Evolutionary conservation across 2,113 vertebrate genomes (phyloP).

Genomic region (Xenotilapia leptura): DNA sequence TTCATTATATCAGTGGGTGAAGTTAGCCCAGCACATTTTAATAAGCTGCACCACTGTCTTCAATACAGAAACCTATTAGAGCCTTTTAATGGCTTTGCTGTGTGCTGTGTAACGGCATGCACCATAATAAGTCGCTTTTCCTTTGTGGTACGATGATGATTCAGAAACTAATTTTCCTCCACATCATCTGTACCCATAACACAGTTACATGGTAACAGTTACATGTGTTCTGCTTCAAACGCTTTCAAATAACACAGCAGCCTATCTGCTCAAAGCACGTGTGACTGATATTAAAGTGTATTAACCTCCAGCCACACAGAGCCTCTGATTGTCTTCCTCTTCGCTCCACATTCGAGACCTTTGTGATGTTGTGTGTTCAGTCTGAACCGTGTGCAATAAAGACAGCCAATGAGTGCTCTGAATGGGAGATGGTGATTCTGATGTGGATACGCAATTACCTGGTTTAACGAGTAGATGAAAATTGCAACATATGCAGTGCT

Average conservation of each 20-base stretch:
- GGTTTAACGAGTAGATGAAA: constrained; percentile 7
- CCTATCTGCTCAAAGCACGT: background rate
- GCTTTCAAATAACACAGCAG: background rate
- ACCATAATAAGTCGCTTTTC: background rate
- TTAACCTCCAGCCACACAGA: background rate
- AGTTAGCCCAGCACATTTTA: constrained; percentile 14
- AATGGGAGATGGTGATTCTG: background rate
- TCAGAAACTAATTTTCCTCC: background rate
- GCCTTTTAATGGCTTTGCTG: background rate
- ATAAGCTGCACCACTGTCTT: constrained; percentile 9
- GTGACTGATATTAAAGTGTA: background rate
- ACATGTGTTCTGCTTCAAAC: background rate
- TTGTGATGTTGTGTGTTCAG: background rate
- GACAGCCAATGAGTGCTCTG: background rate
- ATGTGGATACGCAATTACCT: constrained; percentile 1
- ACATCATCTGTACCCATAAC: background rate
- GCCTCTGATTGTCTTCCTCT: background rate
- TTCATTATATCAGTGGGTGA: constrained; percentile 1
- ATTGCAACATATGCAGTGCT: background rate
- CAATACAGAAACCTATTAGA: background rate
- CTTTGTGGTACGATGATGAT: background rate
- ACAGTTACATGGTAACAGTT: background rate
- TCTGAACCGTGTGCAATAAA: background rate
- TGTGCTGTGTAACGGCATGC: background rate
- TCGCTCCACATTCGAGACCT: background rate